Conservation (phyloP, 2,888 invertebrate genomes). For the Andricus quercusramuli region DNA sequence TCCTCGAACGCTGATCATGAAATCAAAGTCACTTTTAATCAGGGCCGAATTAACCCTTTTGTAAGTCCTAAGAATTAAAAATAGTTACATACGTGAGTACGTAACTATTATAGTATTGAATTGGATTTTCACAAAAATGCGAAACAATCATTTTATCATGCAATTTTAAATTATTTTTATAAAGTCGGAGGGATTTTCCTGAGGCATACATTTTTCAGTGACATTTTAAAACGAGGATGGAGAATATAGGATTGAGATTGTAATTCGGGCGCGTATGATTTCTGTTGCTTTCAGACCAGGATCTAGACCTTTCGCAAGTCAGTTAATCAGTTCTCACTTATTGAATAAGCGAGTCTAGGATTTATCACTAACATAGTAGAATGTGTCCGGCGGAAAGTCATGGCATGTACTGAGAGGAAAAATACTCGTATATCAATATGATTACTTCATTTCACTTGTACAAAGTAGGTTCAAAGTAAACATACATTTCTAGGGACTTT, state of each 20-base stretch:
- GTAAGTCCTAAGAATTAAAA: not conserved
- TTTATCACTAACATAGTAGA: conserved; percentile 37
- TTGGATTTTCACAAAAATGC: not conserved
- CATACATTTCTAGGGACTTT: conserved; percentile 35
- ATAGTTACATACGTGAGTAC: no score
- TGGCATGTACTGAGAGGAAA: conserved; percentile 23
- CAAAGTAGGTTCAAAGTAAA: conserved; percentile 44
- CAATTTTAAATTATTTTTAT: conserved; percentile 2
- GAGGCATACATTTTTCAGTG: not conserved
- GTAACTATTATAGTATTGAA: not conserved
- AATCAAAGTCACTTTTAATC: not conserved
- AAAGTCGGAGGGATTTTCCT: not conserved
- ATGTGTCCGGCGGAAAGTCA: not conserved
- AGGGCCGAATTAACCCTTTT: not conserved
- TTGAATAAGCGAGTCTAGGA: conserved; percentile 20
- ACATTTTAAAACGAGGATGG: not conserved
- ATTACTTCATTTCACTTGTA: conserved; percentile 48
- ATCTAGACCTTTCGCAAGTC: conserved; percentile 28
- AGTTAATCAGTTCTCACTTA: not conserved
- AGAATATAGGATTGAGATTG: conserved; percentile 19
- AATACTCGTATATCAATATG: conserved; percentile 33
- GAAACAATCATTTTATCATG: conserved; percentile 9
- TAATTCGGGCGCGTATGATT: conserved; percentile 4
- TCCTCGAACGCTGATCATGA: not conserved
- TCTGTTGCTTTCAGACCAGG: conserved; percentile 16